A percentile compares a stretch with the other conserved stretches of the same genome.
Conservation (phyloP, 2,797 vertebrate species). For the Geotria australis region DNA sequence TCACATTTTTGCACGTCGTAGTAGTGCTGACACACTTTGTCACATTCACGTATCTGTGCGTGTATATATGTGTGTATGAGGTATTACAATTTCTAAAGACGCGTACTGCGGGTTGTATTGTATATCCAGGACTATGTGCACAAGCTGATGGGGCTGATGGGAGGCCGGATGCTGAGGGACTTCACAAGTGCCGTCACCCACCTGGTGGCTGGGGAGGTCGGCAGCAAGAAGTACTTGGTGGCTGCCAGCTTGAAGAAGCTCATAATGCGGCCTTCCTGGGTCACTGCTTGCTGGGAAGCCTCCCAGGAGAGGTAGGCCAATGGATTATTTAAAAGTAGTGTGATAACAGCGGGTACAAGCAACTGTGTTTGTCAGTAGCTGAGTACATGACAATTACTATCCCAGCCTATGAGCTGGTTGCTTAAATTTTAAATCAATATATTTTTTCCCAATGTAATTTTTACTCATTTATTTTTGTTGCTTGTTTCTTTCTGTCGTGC, state of each 20-base stretch:
- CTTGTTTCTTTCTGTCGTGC: background rate
- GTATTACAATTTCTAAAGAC: too few species aligned
- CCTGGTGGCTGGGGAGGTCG: conserved; percentile 79
- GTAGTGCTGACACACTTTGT: background rate
- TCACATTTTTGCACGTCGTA: background rate
- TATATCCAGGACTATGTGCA: conserved; percentile 41
- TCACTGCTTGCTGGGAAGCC: conserved; percentile 52
- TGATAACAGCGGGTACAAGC: too few species aligned
- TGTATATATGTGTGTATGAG: too few species aligned
- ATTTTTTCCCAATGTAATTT: background rate
- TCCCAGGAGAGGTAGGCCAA: conserved; percentile 42
- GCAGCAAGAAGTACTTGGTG: conserved; percentile 90
- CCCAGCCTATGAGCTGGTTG: too few species aligned
- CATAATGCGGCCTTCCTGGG: conserved; percentile 56
- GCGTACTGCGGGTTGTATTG: too few species aligned
- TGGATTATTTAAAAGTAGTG: background rate
- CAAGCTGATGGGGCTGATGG: conserved; percentile 70
- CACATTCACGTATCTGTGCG: too few species aligned
- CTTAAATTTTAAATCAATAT: background rate
- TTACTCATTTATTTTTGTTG: background rate
- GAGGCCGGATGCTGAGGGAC: conserved; percentile 48
- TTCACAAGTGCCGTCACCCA: conserved; percentile 67
- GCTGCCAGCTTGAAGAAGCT: conserved; percentile 64
- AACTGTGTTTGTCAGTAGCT: too few species aligned
- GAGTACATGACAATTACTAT: too few species aligned